Conservation (phyloP, 2,797 vertebrate genomes). For the Siniperca undulata region DNA sequence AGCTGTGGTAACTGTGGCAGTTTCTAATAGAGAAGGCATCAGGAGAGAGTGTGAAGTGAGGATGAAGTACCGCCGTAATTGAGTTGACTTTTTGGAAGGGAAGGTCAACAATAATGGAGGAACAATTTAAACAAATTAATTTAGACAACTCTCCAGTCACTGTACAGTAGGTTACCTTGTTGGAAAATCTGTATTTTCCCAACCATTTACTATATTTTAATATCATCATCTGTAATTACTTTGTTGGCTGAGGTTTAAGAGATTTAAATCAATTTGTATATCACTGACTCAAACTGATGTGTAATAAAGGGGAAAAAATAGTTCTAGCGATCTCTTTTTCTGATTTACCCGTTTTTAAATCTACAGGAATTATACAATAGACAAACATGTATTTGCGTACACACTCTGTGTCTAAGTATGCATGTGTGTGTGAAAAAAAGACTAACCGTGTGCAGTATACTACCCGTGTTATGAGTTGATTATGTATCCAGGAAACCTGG, state of each 20-base stretch:
- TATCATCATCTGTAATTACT: conserved; percentile 74
- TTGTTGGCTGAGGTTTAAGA: conserved; percentile 57
- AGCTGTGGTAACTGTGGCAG: conserved; percentile 71
- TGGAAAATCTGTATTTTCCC: conserved; percentile 70
- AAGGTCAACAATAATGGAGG: conserved; percentile 88
- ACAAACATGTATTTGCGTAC: conserved; percentile 2
- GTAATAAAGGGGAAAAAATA: conserved; percentile 5
- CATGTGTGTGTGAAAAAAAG: conserved; percentile 34
- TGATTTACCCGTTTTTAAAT: conserved; percentile 33
- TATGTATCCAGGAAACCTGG: conserved; percentile 81
- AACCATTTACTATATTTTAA: conserved; percentile 73
- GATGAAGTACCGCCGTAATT: conserved; percentile 81
- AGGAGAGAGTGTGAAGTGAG: conserved; percentile 79
- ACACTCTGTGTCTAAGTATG: not conserved
- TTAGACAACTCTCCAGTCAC: conserved; percentile 77
- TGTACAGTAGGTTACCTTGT: conserved; percentile 53
- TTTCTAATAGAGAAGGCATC: conserved; percentile 77
- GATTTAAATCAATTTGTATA: conserved; percentile 57
- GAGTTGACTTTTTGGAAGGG: conserved; percentile 86
- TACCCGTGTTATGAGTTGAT: conserved; percentile 71
- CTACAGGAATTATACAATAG: conserved; percentile 14
- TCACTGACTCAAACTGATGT: conserved; percentile 5
- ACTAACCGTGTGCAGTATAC: conserved; percentile 45
- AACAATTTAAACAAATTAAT: conserved; percentile 86
- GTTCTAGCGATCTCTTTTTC: not conserved